Evolutionary conservation across 2,797 vertebrate species (phyloP).

Genomic region (Siniperca undulata): DNA sequence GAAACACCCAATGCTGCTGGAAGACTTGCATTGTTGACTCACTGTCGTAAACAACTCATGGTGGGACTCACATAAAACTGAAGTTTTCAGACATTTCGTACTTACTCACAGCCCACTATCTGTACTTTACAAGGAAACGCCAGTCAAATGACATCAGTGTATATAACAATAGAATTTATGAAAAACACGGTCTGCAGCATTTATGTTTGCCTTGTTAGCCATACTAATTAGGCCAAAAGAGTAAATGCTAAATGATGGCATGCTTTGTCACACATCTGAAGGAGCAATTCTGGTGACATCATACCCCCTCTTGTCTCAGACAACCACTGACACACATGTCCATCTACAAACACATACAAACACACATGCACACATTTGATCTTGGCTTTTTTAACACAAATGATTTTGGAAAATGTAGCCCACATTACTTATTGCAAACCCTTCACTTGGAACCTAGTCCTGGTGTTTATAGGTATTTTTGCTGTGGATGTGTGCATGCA

Average conservation of each 20-base stretch:
- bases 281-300: slow-evolving; percentile 59
- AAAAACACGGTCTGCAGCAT: slow-evolving; percentile 48
- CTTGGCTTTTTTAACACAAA: slow-evolving; percentile 34
- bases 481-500: slow-evolving; percentile 10
- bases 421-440: slow-evolving; percentile 27
- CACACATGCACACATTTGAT: slow-evolving; percentile 42
- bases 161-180: slow-evolving; percentile 52
- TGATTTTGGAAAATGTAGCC: slow-evolving; percentile 18
- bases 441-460: slow-evolving; percentile 25
- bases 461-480: slow-evolving; percentile 42
- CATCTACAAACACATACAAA: slow-evolving; percentile 2
- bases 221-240: slow-evolving; percentile 68
- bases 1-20: slow-evolving; percentile 32
- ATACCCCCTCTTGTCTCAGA: slow-evolving; percentile 43
- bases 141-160: slow-evolving; percentile 65
- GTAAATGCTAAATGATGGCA: slow-evolving; percentile 50
- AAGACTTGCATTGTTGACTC: slow-evolving; percentile 59
- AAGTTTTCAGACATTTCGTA: slow-evolving; percentile 58
- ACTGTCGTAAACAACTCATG: slow-evolving; percentile 50
- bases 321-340: slow-evolving; percentile 19
- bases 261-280: slow-evolving; percentile 64
- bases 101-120: slow-evolving; percentile 54
- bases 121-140: slow-evolving; percentile 65
- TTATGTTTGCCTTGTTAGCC: slow-evolving; percentile 51
- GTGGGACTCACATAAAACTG: slow-evolving; percentile 56